Base-by-base conservation (phyloP, 1,140 invertebrate genomes). In the Caenorhabditis brenneri region DNA sequence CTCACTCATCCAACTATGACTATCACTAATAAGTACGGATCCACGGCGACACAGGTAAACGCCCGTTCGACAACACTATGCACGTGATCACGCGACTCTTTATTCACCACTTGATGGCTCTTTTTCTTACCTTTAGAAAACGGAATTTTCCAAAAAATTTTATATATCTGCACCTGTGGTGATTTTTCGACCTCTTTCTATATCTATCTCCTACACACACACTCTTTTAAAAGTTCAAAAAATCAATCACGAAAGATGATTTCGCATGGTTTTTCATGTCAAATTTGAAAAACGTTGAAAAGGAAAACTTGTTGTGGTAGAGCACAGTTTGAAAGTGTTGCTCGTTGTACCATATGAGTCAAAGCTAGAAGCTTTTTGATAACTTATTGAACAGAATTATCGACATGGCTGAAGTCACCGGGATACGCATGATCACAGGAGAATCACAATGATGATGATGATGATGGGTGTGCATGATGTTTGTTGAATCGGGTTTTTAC, bases 21-120 rank as follows among this genome's bases (percentile, higher is more conserved):
- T 10, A 74, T 74, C 7, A 74, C 65, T 22, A 82, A 51, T 24
- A 82, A 82, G 81, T 82, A 82, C 42, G 81, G 81, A 65, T 82
- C 81, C 7, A 82, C 81, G n/a, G 48, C 49, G 4, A 82, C 81
- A 42, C 58, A 82, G 81, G 81, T 82, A 82, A 82, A 42, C 36
- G 65, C 65, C 65, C 65, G 65, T 74, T 74, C 36, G 65, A 74
- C 65, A 31, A 74, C 65, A 74, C 36, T 74, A 24, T 74, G 65
- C 65, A 74, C 65, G 65, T 74, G 65, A 36, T 24, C 60, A 36
- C 60, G 31, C 60, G 19, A 39, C n/a, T 65, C 33, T 65, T 31
- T 65, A 6, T 36, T 36, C 58, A 65, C n/a, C 36, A 65, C 53
- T 12, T 27, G 24, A 27, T 27, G 27, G 10, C 22, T 24, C 53